Conservation (phyloP, 2,797 vertebrate species). For the Brachyrhaphis roseni region DNA sequence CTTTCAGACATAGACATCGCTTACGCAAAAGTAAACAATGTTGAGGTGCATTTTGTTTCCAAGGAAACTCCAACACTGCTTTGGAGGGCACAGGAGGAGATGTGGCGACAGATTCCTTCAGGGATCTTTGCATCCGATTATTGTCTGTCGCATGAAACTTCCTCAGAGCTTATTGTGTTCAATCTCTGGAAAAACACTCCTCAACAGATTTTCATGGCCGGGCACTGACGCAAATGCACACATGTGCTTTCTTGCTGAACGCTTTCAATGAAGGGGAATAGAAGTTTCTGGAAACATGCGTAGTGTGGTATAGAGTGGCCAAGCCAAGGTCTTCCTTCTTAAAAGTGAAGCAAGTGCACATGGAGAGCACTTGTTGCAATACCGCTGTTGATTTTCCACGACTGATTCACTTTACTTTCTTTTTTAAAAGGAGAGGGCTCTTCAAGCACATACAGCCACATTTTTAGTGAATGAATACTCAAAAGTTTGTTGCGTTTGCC, state of each 20-base stretch:
- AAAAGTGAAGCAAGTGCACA: neutral
- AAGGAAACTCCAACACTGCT: constrained; percentile 8
- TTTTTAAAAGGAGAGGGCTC: neutral
- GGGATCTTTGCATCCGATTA: constrained; percentile 36
- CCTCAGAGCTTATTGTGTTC: constrained; percentile 35
- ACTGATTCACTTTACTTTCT: neutral
- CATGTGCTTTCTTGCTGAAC: constrained; percentile 3
- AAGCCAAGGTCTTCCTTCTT: neutral
- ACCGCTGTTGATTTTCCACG: neutral
- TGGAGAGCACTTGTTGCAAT: neutral
- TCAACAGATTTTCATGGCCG: constrained; percentile 10
- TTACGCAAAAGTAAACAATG: neutral
- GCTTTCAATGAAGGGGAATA: neutral
- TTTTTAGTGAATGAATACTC: neutral
- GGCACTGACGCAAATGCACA: constrained; percentile 7
- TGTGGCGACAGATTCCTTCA: constrained; percentile 18
- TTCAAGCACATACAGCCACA: neutral
- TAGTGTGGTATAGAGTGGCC: neutral
- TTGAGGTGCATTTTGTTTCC: constrained; percentile 17
- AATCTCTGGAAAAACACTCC: constrained; percentile 19
- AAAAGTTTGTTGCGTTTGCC: neutral
- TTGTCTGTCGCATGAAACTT: constrained; percentile 29
- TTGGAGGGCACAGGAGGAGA: neutral
- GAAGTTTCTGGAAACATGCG: neutral
- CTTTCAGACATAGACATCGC: neutral